Conservation (phyloP, 2,888 invertebrate genomes). For the Caenorhabditis sp. region DNA sequence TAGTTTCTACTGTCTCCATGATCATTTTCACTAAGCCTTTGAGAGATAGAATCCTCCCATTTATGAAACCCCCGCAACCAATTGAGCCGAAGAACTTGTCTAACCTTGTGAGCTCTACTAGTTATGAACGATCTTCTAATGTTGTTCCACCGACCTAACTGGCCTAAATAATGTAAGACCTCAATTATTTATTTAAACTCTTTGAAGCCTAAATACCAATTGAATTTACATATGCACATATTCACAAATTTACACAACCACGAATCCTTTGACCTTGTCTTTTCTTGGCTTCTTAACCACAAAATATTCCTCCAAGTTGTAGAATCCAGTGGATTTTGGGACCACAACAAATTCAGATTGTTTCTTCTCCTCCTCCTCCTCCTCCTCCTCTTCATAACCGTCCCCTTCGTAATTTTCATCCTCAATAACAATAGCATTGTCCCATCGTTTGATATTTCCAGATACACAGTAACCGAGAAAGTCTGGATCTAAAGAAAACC, state of each 20-base stretch:
- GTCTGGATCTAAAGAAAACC: background rate
- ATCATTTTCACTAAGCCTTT: conserved; percentile 3
- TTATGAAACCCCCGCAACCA: background rate
- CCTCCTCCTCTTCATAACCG: background rate
- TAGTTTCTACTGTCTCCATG: background rate
- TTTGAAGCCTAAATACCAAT: background rate
- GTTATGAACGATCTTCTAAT: background rate
- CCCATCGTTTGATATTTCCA: conserved; percentile 2
- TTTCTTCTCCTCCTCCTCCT: background rate
- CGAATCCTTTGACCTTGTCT: background rate
- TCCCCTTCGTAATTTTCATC: background rate
- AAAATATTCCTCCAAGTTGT: background rate
- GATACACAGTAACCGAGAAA: background rate
- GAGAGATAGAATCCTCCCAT: background rate
- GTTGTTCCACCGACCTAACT: too few relatives aligned
- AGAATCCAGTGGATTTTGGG: background rate
- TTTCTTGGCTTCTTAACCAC: background rate
- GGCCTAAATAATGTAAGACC: too few relatives aligned
- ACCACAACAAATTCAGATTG: background rate
- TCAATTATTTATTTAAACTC: too few relatives aligned
- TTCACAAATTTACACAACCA: background rate
- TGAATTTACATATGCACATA: background rate
- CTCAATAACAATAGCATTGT: background rate
- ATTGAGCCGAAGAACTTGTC: background rate
- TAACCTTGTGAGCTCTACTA: background rate